Base-by-base conservation (phyloP, 2,888 invertebrate genomes). In the Polydrusus pterygomalis region DNA sequence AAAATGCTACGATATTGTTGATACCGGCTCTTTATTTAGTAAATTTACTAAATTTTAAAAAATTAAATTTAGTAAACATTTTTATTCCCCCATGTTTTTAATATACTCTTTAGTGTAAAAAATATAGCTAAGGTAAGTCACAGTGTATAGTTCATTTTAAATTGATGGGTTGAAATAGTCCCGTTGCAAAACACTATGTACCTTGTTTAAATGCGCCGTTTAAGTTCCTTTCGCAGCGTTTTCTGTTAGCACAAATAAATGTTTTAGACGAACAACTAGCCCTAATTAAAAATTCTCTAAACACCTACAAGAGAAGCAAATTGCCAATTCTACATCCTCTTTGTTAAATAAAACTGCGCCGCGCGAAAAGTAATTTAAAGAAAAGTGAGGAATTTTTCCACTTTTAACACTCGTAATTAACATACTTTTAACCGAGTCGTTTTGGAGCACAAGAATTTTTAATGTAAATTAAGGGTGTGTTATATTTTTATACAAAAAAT, bases 301-400 rank as follows among this genome's bases (percentile, higher is more conserved):
- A 54, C n/a, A 54, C 54, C 54, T 54, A 54, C 54, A 54, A 54
- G 13, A 30, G 54, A n/a, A 54, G 54, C 54, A 30, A 54, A 54
- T 54, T 30, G 25, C 25, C 54, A 30, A 30, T 54, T 54, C 54
- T 54, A 30, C 54, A n/a, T 25, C 54, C 54, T 54, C 7, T 54
- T 54, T 54, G 54, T 54, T 54, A 54, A 13, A 54, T 30, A 30
- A 54, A 54, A 54, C 7, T 54, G n/a, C 54, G 54, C 30, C 30
- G 54, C 54, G 20, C 13, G 20, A 8, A 54, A 54, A 54, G 54
- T 54, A 25, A 54, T 54, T 54, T 54, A n/a, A 13, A 30, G 54
- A 54, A 54, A 30, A 54, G 25, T 30, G 54, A 54, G 54, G 54
- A 30, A 54, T 54, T 54, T 30, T 54, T n/a, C 30, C 54, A 51